Percentiles rank a stretch among this genome's conserved stretches.
These are phyloP conservation scores for Ophion obscuratus DNA, from an alignment of 2,888 invertebrate genomes.

Conservation along the genomic window DNA sequence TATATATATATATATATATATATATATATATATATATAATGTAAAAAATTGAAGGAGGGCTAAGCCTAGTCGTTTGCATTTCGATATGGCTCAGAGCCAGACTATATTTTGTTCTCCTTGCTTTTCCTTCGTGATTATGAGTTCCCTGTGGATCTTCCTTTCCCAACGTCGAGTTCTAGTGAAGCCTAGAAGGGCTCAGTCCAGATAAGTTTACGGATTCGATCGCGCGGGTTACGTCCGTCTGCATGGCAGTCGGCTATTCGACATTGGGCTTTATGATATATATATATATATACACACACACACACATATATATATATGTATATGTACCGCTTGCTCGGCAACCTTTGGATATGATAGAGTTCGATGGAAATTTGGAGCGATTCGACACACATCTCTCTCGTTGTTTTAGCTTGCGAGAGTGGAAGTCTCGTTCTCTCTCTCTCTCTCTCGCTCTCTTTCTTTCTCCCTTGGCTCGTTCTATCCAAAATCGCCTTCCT, in stretches of 20 bases:
- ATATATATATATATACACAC: neutral
- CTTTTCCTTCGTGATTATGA: slow-evolving; percentile 25
- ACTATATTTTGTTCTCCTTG: slow-evolving; percentile 31
- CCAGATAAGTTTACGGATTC: neutral
- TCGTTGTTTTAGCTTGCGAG: slow-evolving; percentile 13
- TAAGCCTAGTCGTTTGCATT: slow-evolving; percentile 75
- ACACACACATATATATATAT: neutral
- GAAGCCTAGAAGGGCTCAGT: neutral
- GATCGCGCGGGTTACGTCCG: slow-evolving; percentile 22
- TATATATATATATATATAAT: neutral
- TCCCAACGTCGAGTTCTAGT: neutral
- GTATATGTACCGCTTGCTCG: slow-evolving; percentile 32
- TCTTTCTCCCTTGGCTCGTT: slow-evolving; percentile 19
- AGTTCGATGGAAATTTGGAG: slow-evolving; percentile 70
- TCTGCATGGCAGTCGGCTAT: neutral
- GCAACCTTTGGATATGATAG: slow-evolving; percentile 69
- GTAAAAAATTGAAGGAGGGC: slow-evolving; percentile 5
- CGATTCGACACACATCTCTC: slow-evolving; percentile 65
- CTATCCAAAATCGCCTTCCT: slow-evolving; percentile 31
- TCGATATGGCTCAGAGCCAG: slow-evolving; percentile 75
- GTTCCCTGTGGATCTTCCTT: slow-evolving; percentile 24
- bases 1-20: slow-evolving; percentile 55
- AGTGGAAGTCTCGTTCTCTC: slow-evolving; percentile 8
- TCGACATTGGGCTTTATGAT: neutral
- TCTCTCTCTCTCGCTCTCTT: slow-evolving; percentile 25